A percentile compares a stretch with the other conserved stretches of the same genome.
These are phyloP conservation scores for Corythornis cristatus DNA, from an alignment of 2,113 vertebrate genomes.

Conservation along the genomic window DNA sequence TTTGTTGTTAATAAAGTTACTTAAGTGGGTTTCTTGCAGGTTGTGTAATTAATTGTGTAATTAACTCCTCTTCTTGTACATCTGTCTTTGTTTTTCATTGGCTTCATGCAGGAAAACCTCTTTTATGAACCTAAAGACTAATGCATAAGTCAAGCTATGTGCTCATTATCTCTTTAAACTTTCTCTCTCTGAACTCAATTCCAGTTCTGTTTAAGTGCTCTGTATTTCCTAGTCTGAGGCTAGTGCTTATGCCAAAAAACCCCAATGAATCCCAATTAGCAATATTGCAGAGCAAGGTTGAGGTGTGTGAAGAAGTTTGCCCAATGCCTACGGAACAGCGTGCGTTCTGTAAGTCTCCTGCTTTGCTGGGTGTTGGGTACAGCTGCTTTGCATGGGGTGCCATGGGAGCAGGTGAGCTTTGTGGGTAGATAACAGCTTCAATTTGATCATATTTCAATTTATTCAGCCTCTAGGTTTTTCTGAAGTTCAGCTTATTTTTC, in stretches of 20 bases:
- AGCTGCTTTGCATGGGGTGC: not conserved
- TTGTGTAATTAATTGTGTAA: not conserved
- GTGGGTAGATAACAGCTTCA: not conserved
- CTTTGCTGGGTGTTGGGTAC: conserved; percentile 18
- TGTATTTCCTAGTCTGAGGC: conserved; percentile 50
- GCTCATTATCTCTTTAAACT: not conserved
- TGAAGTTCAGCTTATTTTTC: too few species aligned
- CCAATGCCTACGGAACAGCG: not conserved
- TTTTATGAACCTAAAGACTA: not conserved
- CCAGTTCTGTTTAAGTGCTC: conserved; percentile 1
- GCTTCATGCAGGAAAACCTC: not conserved
- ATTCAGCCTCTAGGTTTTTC: too few species aligned
- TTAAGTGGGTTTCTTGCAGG: not conserved
- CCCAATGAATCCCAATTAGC: not conserved
- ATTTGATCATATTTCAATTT: not conserved
- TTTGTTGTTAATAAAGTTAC: not conserved
- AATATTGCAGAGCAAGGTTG: not conserved
- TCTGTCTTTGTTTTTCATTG: not conserved
- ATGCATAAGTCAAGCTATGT: not conserved
- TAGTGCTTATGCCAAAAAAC: conserved; percentile 60
- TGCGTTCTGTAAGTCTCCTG: conserved; percentile 4
- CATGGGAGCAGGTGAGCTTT: not conserved
- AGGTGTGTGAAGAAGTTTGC: not conserved
- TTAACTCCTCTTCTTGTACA: not conserved
- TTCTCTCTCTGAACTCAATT: not conserved